Evolutionary conservation across 2,888 invertebrate species (phyloP), one percentile per base, ranked within the genome.

Genomic region (Biston stratarius): DNA sequence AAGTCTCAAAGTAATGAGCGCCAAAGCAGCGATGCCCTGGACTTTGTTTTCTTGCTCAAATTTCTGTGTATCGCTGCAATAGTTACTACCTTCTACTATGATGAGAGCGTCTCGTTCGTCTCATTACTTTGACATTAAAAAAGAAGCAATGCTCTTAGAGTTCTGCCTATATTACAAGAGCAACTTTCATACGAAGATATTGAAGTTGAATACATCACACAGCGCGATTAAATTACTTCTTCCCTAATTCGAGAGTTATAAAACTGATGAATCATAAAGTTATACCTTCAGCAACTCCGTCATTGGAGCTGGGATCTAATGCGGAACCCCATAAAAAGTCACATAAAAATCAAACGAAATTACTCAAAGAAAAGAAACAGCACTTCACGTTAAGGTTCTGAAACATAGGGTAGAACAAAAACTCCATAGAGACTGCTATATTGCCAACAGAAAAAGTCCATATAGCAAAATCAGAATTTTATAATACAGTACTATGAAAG

Each of bases 261-360:
- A 56, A 49, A 49, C 14, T 24, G 55, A 24, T 42, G 44, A 44
- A 48, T 49, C 44, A 42, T 64, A 58, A 64, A 64, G 44, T 45
- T 33, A 44, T 56, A 51, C 51, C 57, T 59, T 12, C 63, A 55
- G 44, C 80, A 83, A 81, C 82, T 85, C 80, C 84, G 83, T 84
- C 83, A 85, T 83, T 80, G 82, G 78, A 81, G 76, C 76, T 76
- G 75, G 75, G 79, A 78, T 82, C 77, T 81, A 80, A 84, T 81
- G 78, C 79, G 80, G 72, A 83, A 82, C 80, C n/a, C 81, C 80
- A 85, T 86, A 87, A 87, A 86, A 86, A 83, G 64, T 82, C 83
- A 76, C 83, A 82, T 87, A 86, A 87, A 86, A 85, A 55, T 86
- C 83, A 82, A 77, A 80, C 74, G 78, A 79, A 83, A 86, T 86